Evolutionary conservation across 2,888 invertebrate species (phyloP).

Genomic region (Nipponacmea schrenckii): DNA sequence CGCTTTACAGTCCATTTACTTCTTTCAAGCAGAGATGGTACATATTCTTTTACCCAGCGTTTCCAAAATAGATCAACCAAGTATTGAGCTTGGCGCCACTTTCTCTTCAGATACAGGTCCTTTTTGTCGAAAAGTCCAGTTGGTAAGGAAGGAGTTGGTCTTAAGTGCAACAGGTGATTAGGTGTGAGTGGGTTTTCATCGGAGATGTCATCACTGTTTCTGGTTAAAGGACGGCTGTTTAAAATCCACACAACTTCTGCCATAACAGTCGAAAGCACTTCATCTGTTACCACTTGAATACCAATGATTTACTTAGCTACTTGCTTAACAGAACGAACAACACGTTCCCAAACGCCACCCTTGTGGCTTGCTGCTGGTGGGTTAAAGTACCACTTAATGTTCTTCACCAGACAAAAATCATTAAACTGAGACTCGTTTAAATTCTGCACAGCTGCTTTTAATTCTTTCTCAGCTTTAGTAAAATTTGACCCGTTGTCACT

Average conservation of each 20-base stretch:
- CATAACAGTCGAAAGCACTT: constrained; percentile 30
- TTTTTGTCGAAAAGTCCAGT: constrained; percentile 17
- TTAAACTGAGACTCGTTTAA: constrained; percentile 14
- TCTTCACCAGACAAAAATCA: constrained; percentile 9
- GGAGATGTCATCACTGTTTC: constrained; percentile 9
- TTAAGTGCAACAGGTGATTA: constrained; percentile 53
- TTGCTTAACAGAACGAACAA: constrained; percentile 31
- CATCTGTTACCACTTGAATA: constrained; percentile 18
- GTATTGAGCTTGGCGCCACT: not conserved
- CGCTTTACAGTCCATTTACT: not conserved
- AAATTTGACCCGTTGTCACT: constrained; percentile 26
- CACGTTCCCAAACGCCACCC: constrained; percentile 30
- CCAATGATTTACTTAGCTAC: constrained; percentile 9
- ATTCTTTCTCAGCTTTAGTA: constrained; percentile 13
- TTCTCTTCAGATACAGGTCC: not conserved
- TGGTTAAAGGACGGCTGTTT: constrained; percentile 29
- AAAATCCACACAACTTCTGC: constrained; percentile 27
- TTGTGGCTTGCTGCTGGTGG: constrained; percentile 23
- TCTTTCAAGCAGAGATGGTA: not conserved
- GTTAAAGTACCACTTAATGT: constrained; percentile 23
- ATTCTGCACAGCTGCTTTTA: constrained; percentile 10
- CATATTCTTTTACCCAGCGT: not conserved
- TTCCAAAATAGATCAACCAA: not conserved
- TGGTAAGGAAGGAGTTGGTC: constrained; percentile 12
- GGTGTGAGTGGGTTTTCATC: constrained; percentile 42